These are phyloP conservation scores for Rhadina sibilatrix DNA, from an alignment of 2,113 vertebrate species.

Conservation along the genomic window DNA sequence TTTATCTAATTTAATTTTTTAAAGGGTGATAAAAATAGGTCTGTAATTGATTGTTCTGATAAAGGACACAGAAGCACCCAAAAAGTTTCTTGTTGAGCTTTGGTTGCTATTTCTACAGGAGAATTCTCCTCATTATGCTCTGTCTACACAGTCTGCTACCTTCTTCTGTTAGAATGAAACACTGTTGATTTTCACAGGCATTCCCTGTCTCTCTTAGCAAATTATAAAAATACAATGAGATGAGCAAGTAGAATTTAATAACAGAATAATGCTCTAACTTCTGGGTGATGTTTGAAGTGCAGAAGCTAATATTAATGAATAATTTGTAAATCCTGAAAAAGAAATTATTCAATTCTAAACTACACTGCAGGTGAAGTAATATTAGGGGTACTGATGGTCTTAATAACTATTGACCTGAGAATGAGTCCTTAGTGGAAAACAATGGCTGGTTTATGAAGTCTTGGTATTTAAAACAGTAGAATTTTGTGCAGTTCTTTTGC, in stretches of 20 bases:
- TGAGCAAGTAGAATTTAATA: background rate
- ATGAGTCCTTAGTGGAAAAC: background rate
- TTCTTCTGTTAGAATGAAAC: background rate
- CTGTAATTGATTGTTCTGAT: background rate
- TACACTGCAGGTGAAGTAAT: background rate
- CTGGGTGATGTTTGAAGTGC: background rate
- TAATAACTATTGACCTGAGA: background rate
- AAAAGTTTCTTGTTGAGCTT: background rate
- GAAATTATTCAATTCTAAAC: background rate
- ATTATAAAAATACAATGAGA: background rate
- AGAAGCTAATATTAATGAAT: background rate
- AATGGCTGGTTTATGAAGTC: background rate
- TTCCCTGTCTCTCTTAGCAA: background rate
- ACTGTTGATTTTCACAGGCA: background rate
- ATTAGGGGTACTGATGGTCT: background rate
- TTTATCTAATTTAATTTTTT: background rate
- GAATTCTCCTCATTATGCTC: background rate
- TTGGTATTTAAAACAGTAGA: background rate
- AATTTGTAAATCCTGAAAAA: background rate
- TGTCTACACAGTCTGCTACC: background rate
- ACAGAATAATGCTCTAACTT: background rate
- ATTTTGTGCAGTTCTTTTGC: background rate
- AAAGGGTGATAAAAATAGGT: background rate
- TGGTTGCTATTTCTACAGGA: background rate
- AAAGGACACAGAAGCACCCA: background rate